Evolutionary conservation across 2,797 vertebrate species (phyloP), one percentile per base, ranked within the genome.

Genomic region (Mus spretus): DNA sequence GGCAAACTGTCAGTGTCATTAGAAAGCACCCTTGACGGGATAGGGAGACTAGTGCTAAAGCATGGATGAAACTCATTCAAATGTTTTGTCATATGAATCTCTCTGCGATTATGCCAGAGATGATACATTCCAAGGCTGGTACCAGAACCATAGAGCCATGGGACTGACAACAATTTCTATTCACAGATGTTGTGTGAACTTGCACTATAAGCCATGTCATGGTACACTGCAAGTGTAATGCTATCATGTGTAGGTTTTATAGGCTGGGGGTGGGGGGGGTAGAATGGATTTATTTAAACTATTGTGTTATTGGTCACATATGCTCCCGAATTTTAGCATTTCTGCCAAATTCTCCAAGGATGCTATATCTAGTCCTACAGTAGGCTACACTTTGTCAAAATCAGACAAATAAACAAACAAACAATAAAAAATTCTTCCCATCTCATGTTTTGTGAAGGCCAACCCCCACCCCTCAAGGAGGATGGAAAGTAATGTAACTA

Each of bases 371-470:
- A 44, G 53, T 87, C 19, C 37, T 37, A 65, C 61, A 82, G 40
- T 97, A 74, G 96, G 65, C 93, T 96, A 14, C 50, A 74, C 26
- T 86, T 70, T 53, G 63, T 82, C 67, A 44, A 10, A 97, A 88
- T 70, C 95, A 91, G 53, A 89, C 61, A 80, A n/a, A 22, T 67
- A 59, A 61, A 63, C 15, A 70, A 19, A 13, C 26, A 96, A 81
- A 15, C 40, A 17, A 70, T 96, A 97, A 50, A n/a, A 50, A 91
- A 97, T 59, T 7, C 22, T 97, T 94, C 86, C 84, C 53, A 80
- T 50, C 7, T 3, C 90, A 77, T 59, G 77, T 90, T 98, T 93
- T 50, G 13, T 31, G 53, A 97, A 90, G 94, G 34, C 40, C 7
- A 6, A 91, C 87, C 85, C n/a, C 3, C 22, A 0, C 17, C 70